Conservation (phyloP, 2,797 vertebrate species). For the Onychomys leucogaster region DNA sequence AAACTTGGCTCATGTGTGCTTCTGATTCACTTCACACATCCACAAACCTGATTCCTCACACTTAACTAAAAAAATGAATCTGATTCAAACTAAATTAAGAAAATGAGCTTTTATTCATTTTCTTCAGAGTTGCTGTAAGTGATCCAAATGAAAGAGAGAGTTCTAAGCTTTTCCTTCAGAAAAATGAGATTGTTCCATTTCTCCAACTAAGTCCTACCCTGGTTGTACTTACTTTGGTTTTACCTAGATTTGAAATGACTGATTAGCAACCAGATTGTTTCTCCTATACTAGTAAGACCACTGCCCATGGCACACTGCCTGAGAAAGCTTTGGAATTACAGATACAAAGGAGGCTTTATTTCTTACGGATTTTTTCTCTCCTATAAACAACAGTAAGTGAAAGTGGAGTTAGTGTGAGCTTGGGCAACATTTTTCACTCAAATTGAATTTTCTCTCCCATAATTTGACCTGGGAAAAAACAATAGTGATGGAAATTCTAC, state of each 20-base stretch:
- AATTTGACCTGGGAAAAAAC: conserved; percentile 85
- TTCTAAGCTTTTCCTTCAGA: background rate
- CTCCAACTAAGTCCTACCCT: conserved; percentile 31
- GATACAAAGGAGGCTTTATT: conserved; percentile 61
- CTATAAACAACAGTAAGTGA: conserved; percentile 76
- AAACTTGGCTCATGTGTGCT: background rate
- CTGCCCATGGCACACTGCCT: conserved; percentile 23
- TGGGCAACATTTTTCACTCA: conserved; percentile 78
- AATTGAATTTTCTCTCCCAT: conserved; percentile 82
- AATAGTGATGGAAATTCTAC: conserved; percentile 86
- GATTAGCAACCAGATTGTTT: conserved; percentile 79
- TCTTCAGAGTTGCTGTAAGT: background rate
- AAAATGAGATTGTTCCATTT: background rate
- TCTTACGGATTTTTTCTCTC: conserved; percentile 75
- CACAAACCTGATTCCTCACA: conserved; percentile 50
- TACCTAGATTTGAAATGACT: conserved; percentile 80
- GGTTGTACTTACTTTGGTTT: conserved; percentile 59
- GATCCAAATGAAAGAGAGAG: background rate
- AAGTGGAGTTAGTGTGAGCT: conserved; percentile 66
- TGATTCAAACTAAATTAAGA: conserved; percentile 16
- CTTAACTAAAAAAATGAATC: conserved; percentile 16
- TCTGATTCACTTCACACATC: conserved; percentile 49
- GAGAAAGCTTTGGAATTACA: conserved; percentile 70
- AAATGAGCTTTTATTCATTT: conserved; percentile 47
- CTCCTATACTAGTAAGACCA: conserved; percentile 56